Percentiles rank a stretch among this genome's conserved stretches.
Evolutionary conservation across 2,113 vertebrate species (phyloP).

Genomic region (Sinosuthora webbiana): DNA sequence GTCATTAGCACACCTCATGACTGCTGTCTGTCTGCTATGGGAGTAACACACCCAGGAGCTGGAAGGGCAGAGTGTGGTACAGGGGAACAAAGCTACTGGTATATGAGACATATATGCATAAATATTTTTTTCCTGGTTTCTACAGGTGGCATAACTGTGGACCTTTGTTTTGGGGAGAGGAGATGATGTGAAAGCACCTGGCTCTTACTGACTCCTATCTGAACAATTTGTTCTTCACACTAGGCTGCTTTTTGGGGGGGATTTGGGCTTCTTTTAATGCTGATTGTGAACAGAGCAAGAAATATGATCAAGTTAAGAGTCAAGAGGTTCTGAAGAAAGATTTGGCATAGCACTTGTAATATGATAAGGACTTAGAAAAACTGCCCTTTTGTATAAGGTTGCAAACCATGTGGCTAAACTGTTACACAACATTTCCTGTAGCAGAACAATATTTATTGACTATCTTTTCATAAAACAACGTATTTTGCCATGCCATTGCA

Average conservation of each 20-base stretch:
- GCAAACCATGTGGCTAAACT: conserved; percentile 63
- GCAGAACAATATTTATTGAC: conserved; percentile 72
- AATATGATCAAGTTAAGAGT: not conserved
- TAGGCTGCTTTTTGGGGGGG: conserved; percentile 14
- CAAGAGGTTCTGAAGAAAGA: not conserved
- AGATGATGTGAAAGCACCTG: not conserved
- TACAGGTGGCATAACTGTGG: not conserved
- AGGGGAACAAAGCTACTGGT: not conserved
- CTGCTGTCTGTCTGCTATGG: not conserved
- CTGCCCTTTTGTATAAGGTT: conserved; percentile 57
- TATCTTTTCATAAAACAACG: conserved; percentile 59
- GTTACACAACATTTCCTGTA: conserved; percentile 74
- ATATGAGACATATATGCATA: not conserved
- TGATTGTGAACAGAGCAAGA: not conserved
- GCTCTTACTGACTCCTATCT: not conserved
- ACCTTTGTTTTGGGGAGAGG: not conserved
- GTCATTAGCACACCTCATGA: not conserved
- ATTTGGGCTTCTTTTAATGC: not conserved
- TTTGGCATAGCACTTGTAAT: not conserved
- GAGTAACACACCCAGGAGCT: not conserved
- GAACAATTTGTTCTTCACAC: not conserved
- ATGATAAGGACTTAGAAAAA: conserved; percentile 29
- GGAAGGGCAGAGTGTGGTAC: not conserved
- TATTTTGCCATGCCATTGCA: conserved; percentile 58
- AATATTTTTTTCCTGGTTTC: not conserved